phyloP scores from a whole-genome alignment of 1,140 invertebrate genomes.

The Leptinotarsa defecta region DNA sequence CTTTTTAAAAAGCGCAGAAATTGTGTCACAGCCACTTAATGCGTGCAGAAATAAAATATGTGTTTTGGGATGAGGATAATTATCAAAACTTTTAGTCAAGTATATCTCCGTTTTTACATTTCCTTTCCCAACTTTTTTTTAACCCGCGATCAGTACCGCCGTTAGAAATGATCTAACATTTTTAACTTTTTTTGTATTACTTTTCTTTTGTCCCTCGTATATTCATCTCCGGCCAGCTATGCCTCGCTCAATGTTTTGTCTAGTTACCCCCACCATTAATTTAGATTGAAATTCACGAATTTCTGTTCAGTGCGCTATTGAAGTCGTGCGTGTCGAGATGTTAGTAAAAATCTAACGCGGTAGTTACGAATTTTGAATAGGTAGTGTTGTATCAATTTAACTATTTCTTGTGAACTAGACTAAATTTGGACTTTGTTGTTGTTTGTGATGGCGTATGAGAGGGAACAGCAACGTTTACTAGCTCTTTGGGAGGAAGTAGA shows the following conservation, averaged over 20 bases:
- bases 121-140: too few species aligned
- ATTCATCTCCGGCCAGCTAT: not conserved
- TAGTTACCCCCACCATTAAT: conserved; percentile 5
- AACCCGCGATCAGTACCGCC: not conserved
- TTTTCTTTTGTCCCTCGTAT: not conserved
- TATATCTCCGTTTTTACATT: too few species aligned
- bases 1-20: too few species aligned
- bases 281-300: conserved; percentile 8
- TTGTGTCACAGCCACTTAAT: too few species aligned
- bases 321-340: not conserved
- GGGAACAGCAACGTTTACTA: conserved; percentile 10
- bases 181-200: conserved; percentile 1
- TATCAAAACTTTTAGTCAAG: too few species aligned
- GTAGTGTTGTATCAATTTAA: not conserved
- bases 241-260: not conserved
- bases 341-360: not conserved
- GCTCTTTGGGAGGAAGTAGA: conserved; percentile 8
- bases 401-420: not conserved
- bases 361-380: not conserved
- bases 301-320: not conserved
- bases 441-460: conserved; percentile 5
- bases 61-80: too few species aligned
- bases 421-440: conserved; percentile 10
- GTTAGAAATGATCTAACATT: conserved; percentile 20
- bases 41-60: too few species aligned